A percentile compares a stretch with the other conserved stretches of the same genome.
phyloP scores from a whole-genome alignment of 2,113 vertebrate species.

The Esox niger region DNA sequence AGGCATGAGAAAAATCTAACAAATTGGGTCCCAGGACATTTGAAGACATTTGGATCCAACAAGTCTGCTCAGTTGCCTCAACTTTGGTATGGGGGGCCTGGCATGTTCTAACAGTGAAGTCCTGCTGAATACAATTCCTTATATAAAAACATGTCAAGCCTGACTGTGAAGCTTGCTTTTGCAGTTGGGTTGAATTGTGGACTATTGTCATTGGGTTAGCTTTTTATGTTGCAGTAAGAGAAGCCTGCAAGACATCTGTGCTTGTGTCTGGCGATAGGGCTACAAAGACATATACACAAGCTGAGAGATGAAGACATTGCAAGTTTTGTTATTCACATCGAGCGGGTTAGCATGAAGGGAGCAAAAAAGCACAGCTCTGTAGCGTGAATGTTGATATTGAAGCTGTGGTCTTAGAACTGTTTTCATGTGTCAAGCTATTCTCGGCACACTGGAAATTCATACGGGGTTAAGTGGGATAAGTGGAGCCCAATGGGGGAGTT shows the following conservation, averaged over 20 bases:
- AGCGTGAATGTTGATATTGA: neutral
- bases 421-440: neutral
- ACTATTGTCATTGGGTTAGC: constrained; percentile 36
- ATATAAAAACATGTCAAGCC: constrained; percentile 37
- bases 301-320: constrained; percentile 21
- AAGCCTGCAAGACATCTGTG: neutral
- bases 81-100: constrained; percentile 59
- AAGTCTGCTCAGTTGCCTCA: constrained; percentile 46
- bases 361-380: constrained; percentile 32
- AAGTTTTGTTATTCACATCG: constrained; percentile 38
- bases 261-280: constrained; percentile 28
- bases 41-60: constrained; percentile 61
- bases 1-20: constrained; percentile 38
- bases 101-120: constrained; percentile 37
- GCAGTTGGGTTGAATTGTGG: constrained; percentile 48
- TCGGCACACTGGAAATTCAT: neutral
- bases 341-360: constrained; percentile 23
- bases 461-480: no score
- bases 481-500: no score
- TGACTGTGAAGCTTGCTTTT: constrained; percentile 43
- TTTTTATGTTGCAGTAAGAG: constrained; percentile 35
- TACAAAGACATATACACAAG: constrained; percentile 17
- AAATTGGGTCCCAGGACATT: constrained; percentile 69
- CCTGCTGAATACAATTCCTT: constrained; percentile 40
- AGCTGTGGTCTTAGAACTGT: neutral